Base-by-base conservation (phyloP, 2,113 vertebrate species). In the Alethe diademata region DNA sequence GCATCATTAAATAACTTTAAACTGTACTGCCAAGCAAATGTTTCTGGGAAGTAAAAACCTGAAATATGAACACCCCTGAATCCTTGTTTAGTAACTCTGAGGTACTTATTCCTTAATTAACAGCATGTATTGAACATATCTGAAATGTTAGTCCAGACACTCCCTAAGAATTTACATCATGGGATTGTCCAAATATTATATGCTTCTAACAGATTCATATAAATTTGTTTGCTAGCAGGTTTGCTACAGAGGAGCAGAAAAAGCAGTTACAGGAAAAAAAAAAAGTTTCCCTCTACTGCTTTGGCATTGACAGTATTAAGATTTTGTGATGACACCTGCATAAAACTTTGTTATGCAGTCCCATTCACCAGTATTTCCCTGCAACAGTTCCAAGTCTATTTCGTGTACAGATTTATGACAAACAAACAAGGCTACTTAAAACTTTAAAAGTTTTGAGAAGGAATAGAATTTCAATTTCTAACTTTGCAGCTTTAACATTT, bases 361-460 rank as follows among this genome's bases (percentile, higher is more conserved):
- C 45, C 14, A 85, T 47, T 33, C 70, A 71, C 17, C 48, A 47
- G 4, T 18, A 67, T 19, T 73, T 47, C 15, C 15, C 42, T 1
- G 3, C 9, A 53, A 1, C 40, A 81, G 4, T 62, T 56, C 29
- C 47, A 31, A 54, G 42, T 6, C 43, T 48, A 47, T 51, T 78
- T 66, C 0, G 0, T 22, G 2, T 31, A 73, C 13, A 74, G 43
- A 45, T 3, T 69, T 25, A 48, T 11, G 24, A 74, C 3, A n/a
- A 90, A 56, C 10, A 78, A 73, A 66, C 11, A 70, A 35, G 9
- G 12, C 23, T 58, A 35, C 28, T 35, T 33, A 13, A 33, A 72
- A 82, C 12, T 72, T 38, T 2, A 58, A 25, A 31, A 47, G 17
- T 56, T 85, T 56, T 65, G 58, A 45, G 73, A 71, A 78, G 13